Evolutionary conservation across 1,140 invertebrate species (phyloP).

Genomic region (Homalodisca vitripennis): DNA sequence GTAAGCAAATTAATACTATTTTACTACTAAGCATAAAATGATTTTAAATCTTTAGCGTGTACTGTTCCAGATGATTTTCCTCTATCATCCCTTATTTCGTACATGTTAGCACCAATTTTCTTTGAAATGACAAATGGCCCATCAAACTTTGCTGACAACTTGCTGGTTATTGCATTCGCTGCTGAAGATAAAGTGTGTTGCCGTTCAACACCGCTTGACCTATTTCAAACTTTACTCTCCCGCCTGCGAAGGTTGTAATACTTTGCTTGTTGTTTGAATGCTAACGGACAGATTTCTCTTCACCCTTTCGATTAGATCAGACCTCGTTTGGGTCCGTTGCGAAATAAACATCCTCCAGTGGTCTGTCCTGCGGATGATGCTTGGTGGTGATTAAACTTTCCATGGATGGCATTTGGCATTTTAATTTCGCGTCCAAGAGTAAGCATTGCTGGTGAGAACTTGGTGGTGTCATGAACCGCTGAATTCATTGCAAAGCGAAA

Average conservation of each 20-base stretch:
- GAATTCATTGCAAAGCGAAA: slow-evolving; percentile 50
- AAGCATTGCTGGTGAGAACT: slow-evolving; percentile 46
- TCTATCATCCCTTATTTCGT: background rate
- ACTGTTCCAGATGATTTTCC: background rate
- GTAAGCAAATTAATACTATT: no score
- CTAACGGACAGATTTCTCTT: background rate
- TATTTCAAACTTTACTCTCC: background rate
- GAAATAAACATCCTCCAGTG: background rate
- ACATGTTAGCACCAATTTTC: slow-evolving; percentile 9
- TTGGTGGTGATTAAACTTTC: background rate
- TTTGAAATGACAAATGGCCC: background rate
- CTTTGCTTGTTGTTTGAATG: background rate
- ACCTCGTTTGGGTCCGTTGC: background rate
- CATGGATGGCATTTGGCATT: slow-evolving; percentile 29
- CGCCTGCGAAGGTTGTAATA: slow-evolving; percentile 5
- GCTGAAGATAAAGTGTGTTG: slow-evolving; percentile 4
- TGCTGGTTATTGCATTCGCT: background rate
- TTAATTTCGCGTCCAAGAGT: slow-evolving; percentile 46
- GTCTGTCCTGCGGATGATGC: background rate
- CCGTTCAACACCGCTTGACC: background rate
- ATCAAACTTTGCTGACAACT: background rate
- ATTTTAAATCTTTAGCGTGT: slow-evolving; percentile 14
- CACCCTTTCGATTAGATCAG: background rate
- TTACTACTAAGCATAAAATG: no score
- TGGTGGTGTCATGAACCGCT: slow-evolving; percentile 44